These are phyloP conservation scores for Vannuccia rotundouncinata DNA, from an alignment of 2,888 invertebrate genomes.

Conservation along the genomic window DNA sequence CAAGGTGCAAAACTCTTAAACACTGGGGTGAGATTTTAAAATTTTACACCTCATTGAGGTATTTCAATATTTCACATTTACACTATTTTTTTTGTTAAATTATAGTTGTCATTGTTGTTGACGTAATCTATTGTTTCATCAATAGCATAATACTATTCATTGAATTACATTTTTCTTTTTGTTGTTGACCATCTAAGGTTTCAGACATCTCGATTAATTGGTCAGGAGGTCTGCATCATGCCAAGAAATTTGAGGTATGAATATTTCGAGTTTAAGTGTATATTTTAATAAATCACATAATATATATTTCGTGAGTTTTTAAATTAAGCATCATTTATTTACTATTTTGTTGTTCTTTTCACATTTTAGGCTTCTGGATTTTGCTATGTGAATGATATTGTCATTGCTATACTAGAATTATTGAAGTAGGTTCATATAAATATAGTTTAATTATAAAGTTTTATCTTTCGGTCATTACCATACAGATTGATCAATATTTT, in stretches of 20 bases:
- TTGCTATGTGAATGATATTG: slow-evolving; percentile 98
- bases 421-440: slow-evolving; percentile 60
- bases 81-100: too few species aligned
- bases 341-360: slow-evolving; percentile 18
- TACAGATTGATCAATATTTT: too few species aligned
- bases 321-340: neutral
- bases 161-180: too few species aligned
- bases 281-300: neutral
- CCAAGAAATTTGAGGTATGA: slow-evolving; percentile 90
- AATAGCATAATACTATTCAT: too few species aligned
- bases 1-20: slow-evolving; percentile 94
- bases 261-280: slow-evolving; percentile 24
- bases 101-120: too few species aligned
- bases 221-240: slow-evolving; percentile 97
- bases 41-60: too few species aligned
- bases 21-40: slow-evolving; percentile 63
- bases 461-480: too few species aligned
- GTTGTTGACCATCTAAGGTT: neutral
- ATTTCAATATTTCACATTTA: too few species aligned
- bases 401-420: slow-evolving; percentile 87
- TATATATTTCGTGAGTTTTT: neutral
- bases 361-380: slow-evolving; percentile 76
- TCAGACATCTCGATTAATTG: slow-evolving; percentile 76
- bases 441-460: too few species aligned
- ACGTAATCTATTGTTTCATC: too few species aligned